Base-by-base conservation (phyloP, 2,113 vertebrate species). In the Cyphomyrus plagiostoma region DNA sequence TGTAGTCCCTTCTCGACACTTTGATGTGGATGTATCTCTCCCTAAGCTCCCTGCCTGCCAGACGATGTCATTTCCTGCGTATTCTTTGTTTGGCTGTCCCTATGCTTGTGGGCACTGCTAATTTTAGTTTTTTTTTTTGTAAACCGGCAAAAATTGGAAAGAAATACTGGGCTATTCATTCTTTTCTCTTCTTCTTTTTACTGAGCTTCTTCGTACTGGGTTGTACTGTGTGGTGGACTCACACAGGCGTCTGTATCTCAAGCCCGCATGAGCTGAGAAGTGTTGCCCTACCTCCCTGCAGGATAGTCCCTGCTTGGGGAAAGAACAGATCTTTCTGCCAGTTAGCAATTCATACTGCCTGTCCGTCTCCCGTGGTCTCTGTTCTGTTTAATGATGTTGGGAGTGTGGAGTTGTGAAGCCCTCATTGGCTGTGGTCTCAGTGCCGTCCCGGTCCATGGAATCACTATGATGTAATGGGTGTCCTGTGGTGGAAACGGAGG, bases 31-130 rank as follows among this genome's bases (percentile, higher is more conserved):
- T 50, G 74, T 19, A 70, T 88, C 87, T 88, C 39, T 30, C 42
- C 80, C 88, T 87, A 11, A 30, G 0, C 53, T 77, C 9, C 30
- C 26, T 82, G 83, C 82, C 13, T 50, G 83, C 30, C 45, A 35
- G 62, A 90, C 46, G 70, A 89, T 52, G 46, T 85, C 42, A 86
- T 85, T 90, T 89, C 89, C 88, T 86, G 88, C 30, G 53, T 87
- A 88, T 80, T 84, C 45, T 48, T 26, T 45, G 49, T 89, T 89
- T 80, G 74, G 17, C 35, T 17, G 15, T 42, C 74, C 35, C 35
- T 42, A 2, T 19, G 74, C 74, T 80, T 80, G 74, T 80, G 74
- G 88, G 50, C 46, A 89, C 84, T 91, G 56, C 56, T 88, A 74
- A 83, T 90, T 89, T 89, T 62, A 83, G 66, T 89, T 53, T n/a